Conservation (phyloP, 2,797 vertebrate species). For the Lacerta agilis region DNA sequence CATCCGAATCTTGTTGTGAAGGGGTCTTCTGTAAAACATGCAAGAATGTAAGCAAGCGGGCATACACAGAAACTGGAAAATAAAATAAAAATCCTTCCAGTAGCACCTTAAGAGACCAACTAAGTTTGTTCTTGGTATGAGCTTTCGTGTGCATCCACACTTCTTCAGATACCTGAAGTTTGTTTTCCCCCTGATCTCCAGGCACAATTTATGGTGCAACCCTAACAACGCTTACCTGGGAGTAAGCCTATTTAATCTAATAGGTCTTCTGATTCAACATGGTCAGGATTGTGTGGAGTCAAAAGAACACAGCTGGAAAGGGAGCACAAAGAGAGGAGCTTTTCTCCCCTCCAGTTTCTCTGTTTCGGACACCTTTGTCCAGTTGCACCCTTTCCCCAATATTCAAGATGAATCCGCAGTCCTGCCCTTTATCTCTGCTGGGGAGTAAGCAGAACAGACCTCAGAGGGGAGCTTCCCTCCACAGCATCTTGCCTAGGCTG, state of each 20-base stretch:
- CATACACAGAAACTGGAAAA: not conserved
- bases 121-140: too few relatives aligned
- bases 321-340: constrained; percentile 6
- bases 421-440: constrained; percentile 38
- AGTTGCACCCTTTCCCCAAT: not conserved
- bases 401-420: constrained; percentile 30
- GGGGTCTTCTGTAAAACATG: not conserved
- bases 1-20: not conserved
- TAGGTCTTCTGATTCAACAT: too few relatives aligned
- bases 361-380: not conserved
- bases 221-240: not conserved
- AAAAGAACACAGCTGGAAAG: constrained; percentile 26
- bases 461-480: constrained; percentile 44
- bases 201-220: not conserved
- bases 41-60: not conserved
- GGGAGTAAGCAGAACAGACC: constrained; percentile 41
- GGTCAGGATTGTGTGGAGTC: constrained; percentile 6
- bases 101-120: too few relatives aligned
- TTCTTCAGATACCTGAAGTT: not conserved
- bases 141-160: too few relatives aligned
- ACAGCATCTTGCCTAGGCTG: constrained; percentile 28
- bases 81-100: too few relatives aligned
- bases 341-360: not conserved
- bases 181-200: too few relatives aligned
- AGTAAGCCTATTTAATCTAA: not conserved